Evolutionary conservation across 1,140 invertebrate species (phyloP), one percentile per base, ranked within the genome.

Genomic region (Drosophila guanche): DNA sequence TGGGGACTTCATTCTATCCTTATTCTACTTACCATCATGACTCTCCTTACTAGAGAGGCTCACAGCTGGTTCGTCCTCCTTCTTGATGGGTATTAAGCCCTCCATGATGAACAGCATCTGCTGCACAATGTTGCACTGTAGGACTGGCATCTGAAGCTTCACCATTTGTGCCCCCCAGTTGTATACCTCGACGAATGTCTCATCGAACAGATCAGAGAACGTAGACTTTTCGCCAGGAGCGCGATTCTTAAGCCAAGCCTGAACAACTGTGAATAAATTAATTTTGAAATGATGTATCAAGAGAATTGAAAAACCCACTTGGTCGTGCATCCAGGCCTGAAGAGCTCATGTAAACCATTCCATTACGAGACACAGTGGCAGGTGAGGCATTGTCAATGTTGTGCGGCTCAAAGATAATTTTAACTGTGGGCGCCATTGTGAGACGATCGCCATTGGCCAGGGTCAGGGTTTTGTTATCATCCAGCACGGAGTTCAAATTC

Each of bases 341-440:
- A 0, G 97, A 98, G 81, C 97, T 98, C 98, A 99, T 99, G 90
- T 98, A 99, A 1, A 98, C 97, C 97, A 99, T 99, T 73, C 98
- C 98, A 91, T 98, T 98, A 56, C 98, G 93, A 0, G 97, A 98
- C 1, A 99, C 98, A 0, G 98, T 99, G 1, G 98, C 97, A 5
- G 98, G 98, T 20, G 97, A 98, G 1, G 98, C 98, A 91, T 99
- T 99, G 90, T 99, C 97, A 68, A 99, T 98, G 90, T 99, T 98
- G 90, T 99, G 96, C 0, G 97, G 97, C 92, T 99, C 98, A 91
- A 99, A 99, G 75, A 99, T 97, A 60, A 99, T 97, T 92, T 99
- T 99, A 63, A 97, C 97, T 5, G 95, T 96, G 0, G 97, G 94
- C 0, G 97, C 95, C 97, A 99, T 98, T 1, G 96, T 95, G 16